These are phyloP conservation scores for Onychomys leucogaster DNA, from an alignment of 2,797 vertebrate species.

Conservation along the genomic window DNA sequence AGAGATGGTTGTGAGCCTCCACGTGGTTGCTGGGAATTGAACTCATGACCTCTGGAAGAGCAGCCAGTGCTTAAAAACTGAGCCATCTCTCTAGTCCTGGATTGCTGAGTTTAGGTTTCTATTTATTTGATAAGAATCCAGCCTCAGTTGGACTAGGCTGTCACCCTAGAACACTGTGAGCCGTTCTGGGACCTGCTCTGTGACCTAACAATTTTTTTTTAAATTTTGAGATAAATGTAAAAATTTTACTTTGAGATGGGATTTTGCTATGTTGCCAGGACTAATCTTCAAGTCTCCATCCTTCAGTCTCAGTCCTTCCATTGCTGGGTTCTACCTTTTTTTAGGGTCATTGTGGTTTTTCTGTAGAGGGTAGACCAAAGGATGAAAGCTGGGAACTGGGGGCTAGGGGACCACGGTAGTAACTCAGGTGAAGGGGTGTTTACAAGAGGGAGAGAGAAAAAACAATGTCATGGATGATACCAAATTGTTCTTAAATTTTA, in stretches of 20 bases:
- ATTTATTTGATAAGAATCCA: not conserved
- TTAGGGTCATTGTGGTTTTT: not conserved
- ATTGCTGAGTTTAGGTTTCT: not conserved
- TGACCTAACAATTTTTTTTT: not conserved
- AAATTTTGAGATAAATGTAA: not conserved
- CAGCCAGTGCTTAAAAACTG: not conserved
- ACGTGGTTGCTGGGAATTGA: not conserved
- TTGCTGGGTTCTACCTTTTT: not conserved
- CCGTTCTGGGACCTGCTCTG: not conserved
- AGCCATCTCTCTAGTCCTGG: not conserved
- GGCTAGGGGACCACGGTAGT: not conserved
- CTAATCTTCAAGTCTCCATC: not conserved
- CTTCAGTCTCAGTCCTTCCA: not conserved
- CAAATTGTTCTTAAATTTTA: not conserved
- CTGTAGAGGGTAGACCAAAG: not conserved
- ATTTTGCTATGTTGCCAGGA: not conserved
- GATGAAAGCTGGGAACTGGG: not conserved
- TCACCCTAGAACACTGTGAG: too few species aligned
- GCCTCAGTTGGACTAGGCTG: not conserved
- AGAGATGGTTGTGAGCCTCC: not conserved
- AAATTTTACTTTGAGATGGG: not conserved
- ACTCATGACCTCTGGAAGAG: too few species aligned
- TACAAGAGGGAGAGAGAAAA: too few species aligned
- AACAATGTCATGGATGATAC: not conserved
- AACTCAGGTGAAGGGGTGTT: not conserved